Evolutionary conservation across 2,888 invertebrate genomes (phyloP).

Genomic region (Myathropa florea): DNA sequence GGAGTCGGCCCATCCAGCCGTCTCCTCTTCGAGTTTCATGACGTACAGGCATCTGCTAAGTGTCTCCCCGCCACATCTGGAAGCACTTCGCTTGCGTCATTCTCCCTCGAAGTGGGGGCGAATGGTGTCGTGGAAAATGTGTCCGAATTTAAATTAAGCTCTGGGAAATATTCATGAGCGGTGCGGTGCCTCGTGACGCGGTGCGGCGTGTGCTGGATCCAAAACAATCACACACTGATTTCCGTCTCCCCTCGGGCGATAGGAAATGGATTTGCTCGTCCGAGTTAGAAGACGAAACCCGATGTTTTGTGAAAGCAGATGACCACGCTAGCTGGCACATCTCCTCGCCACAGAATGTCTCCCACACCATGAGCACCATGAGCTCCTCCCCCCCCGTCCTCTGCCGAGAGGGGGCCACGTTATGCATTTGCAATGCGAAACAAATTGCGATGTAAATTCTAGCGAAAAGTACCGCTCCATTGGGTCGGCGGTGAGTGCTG

Average conservation of each 20-base stretch:
- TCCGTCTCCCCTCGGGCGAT: neutral
- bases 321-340: neutral
- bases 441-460: neutral
- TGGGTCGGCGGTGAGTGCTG: neutral
- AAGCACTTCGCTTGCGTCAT: neutral
- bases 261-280: neutral
- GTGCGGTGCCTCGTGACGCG: neutral
- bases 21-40: neutral
- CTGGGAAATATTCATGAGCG: neutral
- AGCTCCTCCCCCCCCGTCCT: neutral
- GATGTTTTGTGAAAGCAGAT: neutral
- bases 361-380: neutral
- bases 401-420: neutral
- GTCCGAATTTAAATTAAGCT: neutral
- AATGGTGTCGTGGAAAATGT: neutral
- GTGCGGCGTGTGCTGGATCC: neutral
- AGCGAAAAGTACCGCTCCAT: neutral
- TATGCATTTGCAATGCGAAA: constrained; percentile 7
- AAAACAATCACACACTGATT: neutral
- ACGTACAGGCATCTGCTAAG: neutral
- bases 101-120: neutral
- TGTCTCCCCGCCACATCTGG: neutral
- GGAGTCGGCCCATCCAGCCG: neutral
- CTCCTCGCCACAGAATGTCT: constrained; percentile 2
- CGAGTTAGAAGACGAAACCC: neutral